phyloP scores from a whole-genome alignment of 2,797 vertebrate species.

The Antrozous pallidus region DNA sequence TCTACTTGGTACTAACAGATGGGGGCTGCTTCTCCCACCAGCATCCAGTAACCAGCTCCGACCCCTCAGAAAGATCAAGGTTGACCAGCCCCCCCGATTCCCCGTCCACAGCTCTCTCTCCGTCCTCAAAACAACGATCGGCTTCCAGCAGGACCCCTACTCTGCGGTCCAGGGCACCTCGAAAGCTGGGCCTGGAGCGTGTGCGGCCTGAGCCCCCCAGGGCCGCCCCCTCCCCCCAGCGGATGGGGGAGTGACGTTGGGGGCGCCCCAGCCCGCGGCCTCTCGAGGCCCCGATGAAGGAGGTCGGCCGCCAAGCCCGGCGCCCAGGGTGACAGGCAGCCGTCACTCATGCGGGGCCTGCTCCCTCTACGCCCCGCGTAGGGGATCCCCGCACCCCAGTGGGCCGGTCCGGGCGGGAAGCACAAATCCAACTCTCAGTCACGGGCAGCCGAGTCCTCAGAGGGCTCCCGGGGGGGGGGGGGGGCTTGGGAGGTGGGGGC shows the following conservation, averaged over 20 bases:
- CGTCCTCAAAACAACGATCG: too few species aligned
- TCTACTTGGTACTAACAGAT: too few species aligned
- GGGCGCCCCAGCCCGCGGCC: not conserved
- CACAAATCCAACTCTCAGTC: fast-evolving
- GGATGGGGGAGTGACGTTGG: not conserved
- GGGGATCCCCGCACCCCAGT: not conserved
- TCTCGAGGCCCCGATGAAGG: slow-evolving; percentile 48
- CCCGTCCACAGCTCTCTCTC: too few species aligned
- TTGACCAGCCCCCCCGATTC: too few species aligned
- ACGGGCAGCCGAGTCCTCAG: not conserved
- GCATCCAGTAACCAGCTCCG: too few species aligned
- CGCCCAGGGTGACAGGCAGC: fast-evolving
- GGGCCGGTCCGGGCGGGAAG: too few species aligned
- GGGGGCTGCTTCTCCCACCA: too few species aligned
- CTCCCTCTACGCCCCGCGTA: fast-evolving
- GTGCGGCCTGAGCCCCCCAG: fast-evolving
- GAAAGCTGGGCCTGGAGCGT: fast-evolving
- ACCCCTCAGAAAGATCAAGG: too few species aligned
- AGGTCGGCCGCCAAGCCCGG: not conserved
- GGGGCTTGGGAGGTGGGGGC: not conserved
- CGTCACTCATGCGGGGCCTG: not conserved
- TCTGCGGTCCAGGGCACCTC: fast-evolving
- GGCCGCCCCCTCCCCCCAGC: fast-evolving
- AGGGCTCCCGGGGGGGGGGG: not conserved
- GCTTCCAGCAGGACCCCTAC: too few species aligned